These are phyloP conservation scores for Sinelater perroti DNA, from an alignment of 2,888 invertebrate genomes.

Conservation along the genomic window DNA sequence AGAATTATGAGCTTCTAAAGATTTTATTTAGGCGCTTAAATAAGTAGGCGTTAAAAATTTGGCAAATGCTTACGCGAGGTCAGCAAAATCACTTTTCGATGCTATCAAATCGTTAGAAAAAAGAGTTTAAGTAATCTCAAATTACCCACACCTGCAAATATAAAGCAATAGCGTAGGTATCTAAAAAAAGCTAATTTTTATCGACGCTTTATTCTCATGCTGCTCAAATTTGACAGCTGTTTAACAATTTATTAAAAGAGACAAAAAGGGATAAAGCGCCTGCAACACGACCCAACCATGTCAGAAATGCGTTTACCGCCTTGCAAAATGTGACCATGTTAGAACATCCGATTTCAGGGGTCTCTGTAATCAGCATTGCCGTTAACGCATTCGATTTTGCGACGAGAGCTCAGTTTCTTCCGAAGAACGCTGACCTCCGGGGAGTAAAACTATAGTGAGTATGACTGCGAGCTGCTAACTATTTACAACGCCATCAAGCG, in stretches of 20 bases:
- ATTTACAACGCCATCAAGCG: slow-evolving; percentile 42
- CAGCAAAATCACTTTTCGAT: neutral
- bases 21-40: neutral
- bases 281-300: neutral
- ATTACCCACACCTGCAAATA: neutral
- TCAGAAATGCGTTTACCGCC: neutral
- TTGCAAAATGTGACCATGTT: no score
- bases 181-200: neutral
- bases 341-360: neutral
- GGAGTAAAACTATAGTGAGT: slow-evolving; percentile 33
- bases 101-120: neutral
- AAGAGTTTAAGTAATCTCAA: neutral
- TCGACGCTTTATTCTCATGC: neutral
- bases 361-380: neutral
- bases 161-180: neutral
- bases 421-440: slow-evolving; percentile 50
- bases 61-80: neutral
- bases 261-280: neutral
- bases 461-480: neutral
- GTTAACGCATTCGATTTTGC: neutral
- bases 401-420: slow-evolving; percentile 50
- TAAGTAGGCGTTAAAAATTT: neutral
- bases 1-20: neutral
- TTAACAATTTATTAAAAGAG: neutral
- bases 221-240: neutral